These are phyloP conservation scores for Abramis brama DNA, from an alignment of 2,113 vertebrate genomes.

Conservation along the genomic window DNA sequence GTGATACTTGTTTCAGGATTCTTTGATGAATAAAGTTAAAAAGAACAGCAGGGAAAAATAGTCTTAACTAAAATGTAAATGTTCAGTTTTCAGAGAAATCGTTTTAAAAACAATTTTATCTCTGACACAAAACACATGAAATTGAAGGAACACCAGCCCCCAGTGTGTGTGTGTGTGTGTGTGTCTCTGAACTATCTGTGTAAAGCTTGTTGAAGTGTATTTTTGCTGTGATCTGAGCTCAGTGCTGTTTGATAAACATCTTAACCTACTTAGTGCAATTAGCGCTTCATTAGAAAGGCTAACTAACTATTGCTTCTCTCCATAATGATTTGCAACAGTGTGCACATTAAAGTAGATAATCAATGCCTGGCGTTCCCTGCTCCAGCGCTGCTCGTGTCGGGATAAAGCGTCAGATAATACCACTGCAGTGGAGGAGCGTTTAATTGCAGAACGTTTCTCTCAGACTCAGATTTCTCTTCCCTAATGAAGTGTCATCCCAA, in stretches of 20 bases:
- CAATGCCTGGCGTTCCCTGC: constrained; percentile 99
- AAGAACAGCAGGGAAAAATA: neutral
- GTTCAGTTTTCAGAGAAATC: neutral
- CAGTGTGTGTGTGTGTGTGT: neutral
- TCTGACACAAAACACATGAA: constrained; percentile 7
- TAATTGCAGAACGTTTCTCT: constrained; percentile 99
- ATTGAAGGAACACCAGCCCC: neutral
- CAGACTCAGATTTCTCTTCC: constrained; percentile 98
- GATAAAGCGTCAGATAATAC: constrained; percentile 99
- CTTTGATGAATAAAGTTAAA: neutral
- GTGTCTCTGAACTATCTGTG: constrained; percentile 17
- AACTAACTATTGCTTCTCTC: constrained; percentile 99
- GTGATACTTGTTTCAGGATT: neutral
- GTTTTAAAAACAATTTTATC: neutral
- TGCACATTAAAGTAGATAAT: constrained; percentile 99
- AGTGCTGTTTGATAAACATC: constrained; percentile 98
- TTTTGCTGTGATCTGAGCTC: constrained; percentile 82
- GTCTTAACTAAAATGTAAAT: neutral
- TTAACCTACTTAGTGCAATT: constrained; percentile 99
- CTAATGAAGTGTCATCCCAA: constrained; percentile 99
- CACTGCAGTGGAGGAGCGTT: constrained; percentile 99
- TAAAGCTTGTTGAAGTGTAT: constrained; percentile 75
- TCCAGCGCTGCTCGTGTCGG: constrained; percentile 98
- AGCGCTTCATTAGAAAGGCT: constrained; percentile 99
- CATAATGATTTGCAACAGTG: constrained; percentile 99